A percentile compares a stretch with the other conserved stretches of the same genome.
Conservation (phyloP, 2,113 vertebrate genomes). For the Tragulus kanchil region DNA sequence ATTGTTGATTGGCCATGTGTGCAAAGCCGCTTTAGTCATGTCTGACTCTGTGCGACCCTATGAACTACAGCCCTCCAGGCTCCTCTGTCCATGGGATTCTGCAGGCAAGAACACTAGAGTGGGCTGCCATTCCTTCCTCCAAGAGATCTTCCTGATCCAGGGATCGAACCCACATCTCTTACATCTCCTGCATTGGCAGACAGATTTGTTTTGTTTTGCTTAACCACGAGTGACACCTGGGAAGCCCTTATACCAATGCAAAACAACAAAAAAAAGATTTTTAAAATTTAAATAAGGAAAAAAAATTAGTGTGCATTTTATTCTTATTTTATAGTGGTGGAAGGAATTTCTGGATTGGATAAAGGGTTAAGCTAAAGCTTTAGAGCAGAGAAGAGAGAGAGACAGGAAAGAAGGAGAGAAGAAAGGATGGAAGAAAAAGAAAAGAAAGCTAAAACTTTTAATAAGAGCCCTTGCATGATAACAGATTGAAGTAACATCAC, state of each 20-base stretch:
- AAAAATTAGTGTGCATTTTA: not conserved
- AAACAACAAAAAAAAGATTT: fast-evolving
- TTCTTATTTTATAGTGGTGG: not conserved
- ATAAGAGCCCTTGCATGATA: not conserved
- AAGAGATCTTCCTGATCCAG: not conserved
- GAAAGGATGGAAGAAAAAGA: not conserved
- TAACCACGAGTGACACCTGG: not conserved
- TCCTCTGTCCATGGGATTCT: not conserved
- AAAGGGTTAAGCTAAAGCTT: not conserved
- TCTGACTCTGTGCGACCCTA: not conserved
- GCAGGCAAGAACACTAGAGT: not conserved
- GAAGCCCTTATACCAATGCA: not conserved
- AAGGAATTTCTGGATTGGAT: not conserved
- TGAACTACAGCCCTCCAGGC: not conserved
- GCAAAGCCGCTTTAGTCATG: not conserved
- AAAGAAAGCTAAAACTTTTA: not conserved
- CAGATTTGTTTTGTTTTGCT: not conserved
- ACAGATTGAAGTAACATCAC: not conserved
- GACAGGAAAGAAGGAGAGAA: not conserved
- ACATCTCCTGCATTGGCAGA: not conserved
- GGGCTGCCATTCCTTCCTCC: not conserved
- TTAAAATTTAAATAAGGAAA: not conserved
- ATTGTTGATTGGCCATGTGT: not conserved
- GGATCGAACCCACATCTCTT: not conserved
- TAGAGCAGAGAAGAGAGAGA: not conserved